Evolutionary conservation across 2,113 vertebrate species (phyloP), one percentile per base, ranked within the genome.

Genomic region (Amphiprion ocellaris): DNA sequence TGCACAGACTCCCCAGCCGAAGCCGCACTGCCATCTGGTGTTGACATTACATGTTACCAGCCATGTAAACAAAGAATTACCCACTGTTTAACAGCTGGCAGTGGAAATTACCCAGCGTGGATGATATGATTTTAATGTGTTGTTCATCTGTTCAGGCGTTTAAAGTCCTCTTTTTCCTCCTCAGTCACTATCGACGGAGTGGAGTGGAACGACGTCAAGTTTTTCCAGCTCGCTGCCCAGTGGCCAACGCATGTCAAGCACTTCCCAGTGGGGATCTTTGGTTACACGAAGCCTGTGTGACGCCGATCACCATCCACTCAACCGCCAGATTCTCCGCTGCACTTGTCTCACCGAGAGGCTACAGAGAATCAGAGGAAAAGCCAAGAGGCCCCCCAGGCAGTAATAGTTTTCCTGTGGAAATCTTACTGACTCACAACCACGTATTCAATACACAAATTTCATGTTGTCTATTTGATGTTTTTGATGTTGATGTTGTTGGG

Each of bases 161-260:
- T 28, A 63, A 26, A 49, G 33, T 47, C 23, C n/a, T 37, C 11
- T 14, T 60, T 30, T 64, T 41, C 2, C 2, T 78, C 63, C 24
- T 19, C 70, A 97, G 96, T 97, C 69, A 96, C 95, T 10, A 97
- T 97, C 66, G 96, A 97, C 12, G 96, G 96, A 4, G 95, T 97
- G 85, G 96, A 97, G 84, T 97, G 96, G 96, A 97, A 97, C 1
- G 96, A 97, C 19, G 96, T 97, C 66, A 97, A 97, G 94, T 97
- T 97, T 92, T 97, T 97, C 93, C 96, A 97, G 94, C 95, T 97
- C 77, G 96, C 96, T 26, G 96, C 96, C 12, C 96, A 97, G 93
- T 97, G 96, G 96, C 96, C 96, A 17, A 97, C 96, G 0, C 96
- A 97, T 0, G 96, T 97, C 89, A 97, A 97, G 89, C 95, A 97